Percentiles rank a stretch among this genome's conserved stretches.
phyloP scores from a whole-genome alignment of 2,113 vertebrate genomes.

The Cygnus buccinator region DNA sequence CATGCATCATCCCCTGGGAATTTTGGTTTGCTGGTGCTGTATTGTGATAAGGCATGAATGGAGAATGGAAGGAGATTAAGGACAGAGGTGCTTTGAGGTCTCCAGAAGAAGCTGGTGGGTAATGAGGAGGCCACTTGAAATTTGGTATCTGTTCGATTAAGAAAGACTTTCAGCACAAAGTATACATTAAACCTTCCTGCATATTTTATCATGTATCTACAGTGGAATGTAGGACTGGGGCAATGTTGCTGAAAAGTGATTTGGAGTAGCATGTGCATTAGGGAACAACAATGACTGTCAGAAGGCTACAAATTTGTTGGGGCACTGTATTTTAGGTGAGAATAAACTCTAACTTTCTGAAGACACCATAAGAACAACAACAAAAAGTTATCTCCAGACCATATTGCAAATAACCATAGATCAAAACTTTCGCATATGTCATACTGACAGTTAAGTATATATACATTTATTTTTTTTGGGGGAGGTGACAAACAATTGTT shows the following conservation, averaged over 20 bases:
- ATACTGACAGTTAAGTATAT: background rate
- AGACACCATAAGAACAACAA: background rate
- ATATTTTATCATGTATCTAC: background rate
- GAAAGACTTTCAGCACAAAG: background rate
- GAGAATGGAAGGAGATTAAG: background rate
- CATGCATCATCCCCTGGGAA: background rate
- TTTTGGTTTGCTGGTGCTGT: constrained; percentile 8
- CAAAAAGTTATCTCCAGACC: background rate
- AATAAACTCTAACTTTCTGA: background rate
- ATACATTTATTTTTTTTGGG: background rate
- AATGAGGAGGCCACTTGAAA: background rate
- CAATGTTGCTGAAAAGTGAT: background rate
- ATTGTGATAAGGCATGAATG: background rate
- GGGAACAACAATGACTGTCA: background rate
- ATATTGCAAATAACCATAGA: background rate
- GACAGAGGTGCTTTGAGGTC: background rate
- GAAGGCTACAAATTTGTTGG: background rate
- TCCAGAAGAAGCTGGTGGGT: background rate
- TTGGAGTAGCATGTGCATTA: background rate
- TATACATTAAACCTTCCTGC: background rate
- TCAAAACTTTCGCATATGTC: background rate
- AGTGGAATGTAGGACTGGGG: background rate
- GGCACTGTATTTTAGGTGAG: background rate
- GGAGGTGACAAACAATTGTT: background rate
- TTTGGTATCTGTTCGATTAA: background rate